Percentiles rank a stretch among this genome's conserved stretches.
Evolutionary conservation across 2,113 vertebrate species (phyloP).

Genomic region (Eretmochelys imbricata): DNA sequence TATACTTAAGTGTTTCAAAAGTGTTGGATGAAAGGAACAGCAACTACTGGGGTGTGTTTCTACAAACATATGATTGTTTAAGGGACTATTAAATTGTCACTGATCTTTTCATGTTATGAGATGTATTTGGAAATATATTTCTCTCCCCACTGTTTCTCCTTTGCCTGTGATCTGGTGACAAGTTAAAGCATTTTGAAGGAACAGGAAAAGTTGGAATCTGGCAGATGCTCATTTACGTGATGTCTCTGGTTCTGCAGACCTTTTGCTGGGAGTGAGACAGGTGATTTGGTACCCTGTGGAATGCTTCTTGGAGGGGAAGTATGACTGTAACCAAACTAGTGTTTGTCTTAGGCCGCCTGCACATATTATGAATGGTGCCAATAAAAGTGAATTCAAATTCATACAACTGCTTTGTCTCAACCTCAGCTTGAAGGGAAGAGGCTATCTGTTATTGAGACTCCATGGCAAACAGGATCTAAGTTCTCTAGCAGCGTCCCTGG

Average conservation of each 20-base stretch:
- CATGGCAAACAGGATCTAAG: background rate
- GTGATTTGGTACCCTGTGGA: background rate
- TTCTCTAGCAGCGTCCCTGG: background rate
- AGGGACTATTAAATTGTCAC: background rate
- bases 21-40: background rate
- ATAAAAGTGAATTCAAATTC: fast-evolving
- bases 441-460: background rate
- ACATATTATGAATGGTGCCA: background rate
- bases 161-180: background rate
- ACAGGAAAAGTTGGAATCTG: background rate
- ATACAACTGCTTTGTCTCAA: background rate
- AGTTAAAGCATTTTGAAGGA: background rate
- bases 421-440: too few species aligned
- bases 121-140: too few species aligned
- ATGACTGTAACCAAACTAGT: background rate
- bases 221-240: background rate
- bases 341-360: fast-evolving
- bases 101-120: too few species aligned
- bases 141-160: too few species aligned
- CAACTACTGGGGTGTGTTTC: background rate
- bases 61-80: background rate
- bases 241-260: too few species aligned
- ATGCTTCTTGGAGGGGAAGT: background rate
- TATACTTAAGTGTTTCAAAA: background rate
- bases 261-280: background rate